Base-by-base conservation (phyloP, 1,140 invertebrate species). In the Zaprionus vittiger region DNA sequence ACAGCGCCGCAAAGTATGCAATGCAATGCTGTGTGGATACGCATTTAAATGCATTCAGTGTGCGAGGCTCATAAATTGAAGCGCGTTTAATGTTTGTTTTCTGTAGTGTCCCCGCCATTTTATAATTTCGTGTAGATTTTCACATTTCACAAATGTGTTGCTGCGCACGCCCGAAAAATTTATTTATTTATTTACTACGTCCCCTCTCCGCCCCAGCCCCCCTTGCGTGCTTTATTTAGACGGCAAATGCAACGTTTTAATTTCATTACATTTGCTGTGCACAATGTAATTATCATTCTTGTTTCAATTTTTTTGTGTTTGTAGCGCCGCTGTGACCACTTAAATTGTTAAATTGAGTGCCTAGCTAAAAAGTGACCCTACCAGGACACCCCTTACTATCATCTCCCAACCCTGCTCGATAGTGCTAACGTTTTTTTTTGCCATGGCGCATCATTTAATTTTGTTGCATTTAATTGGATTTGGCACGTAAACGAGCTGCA, bases 1-100 rank as follows among this genome's bases (percentile, higher is more conserved):
- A 47, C 20, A 31, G 62, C 65, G 31, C 63, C 62, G 47, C 74
- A 64, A 63, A 59, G 79, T 67, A 81, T 74, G 68, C 74, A 79
- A 69, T 54, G 74, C 54, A n/a, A n/a, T n/a, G 47, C 47, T 6
- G 15, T 69, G 62, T 67, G 74, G 63, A 62, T 65, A 31, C 61
- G 26, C 80, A 86, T 86, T 86, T 86, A 86, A 86, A 86, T 86
- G 83, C 83, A 86, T 86, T 86, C 72, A 74, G 83, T 74, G 77
- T 80, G 79, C 80, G 56, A 69, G 65, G 73, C 82, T 73, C 83
- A 86, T 86, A 86, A 86, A 86, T 86, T 86, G 77, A 74, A 81
- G 71, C 73, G 64, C 83, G 74, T 86, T 86, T 86, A 86, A 85
- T 86, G 83, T 86, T 85, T 82, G 73, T 82, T 86, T 86, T 86